phyloP scores from a whole-genome alignment of 1,140 invertebrate species.

The Zaprionus davidi region DNA sequence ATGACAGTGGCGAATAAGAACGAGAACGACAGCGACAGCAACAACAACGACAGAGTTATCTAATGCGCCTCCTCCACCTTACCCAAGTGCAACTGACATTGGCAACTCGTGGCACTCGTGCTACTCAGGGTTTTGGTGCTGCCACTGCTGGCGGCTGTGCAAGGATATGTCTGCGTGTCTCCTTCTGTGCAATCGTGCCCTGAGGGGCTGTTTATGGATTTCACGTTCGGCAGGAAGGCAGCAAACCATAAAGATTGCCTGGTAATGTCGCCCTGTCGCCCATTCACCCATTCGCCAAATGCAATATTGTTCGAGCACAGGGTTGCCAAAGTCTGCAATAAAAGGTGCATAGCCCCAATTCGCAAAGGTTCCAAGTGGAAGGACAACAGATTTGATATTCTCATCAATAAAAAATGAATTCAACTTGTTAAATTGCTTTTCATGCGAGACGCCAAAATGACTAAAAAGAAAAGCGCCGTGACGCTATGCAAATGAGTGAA shows the following conservation, averaged over 20 bases:
- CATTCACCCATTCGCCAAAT: slow-evolving; percentile 40
- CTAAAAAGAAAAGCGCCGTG: neutral
- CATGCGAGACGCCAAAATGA: neutral
- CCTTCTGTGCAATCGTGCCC: slow-evolving; percentile 59
- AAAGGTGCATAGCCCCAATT: slow-evolving; percentile 11
- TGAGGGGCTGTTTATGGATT: slow-evolving; percentile 72
- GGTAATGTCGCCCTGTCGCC: slow-evolving; percentile 58
- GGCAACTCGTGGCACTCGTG: neutral
- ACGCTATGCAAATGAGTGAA: neutral
- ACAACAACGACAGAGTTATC: slow-evolving; percentile 28
- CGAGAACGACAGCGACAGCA: neutral
- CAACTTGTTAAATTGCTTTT: slow-evolving; percentile 12
- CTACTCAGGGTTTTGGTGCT: neutral
- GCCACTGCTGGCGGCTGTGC: slow-evolving; percentile 8
- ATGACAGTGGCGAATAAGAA: slow-evolving; percentile 9
- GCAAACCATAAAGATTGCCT: slow-evolving; percentile 75
- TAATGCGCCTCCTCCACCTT: slow-evolving; percentile 5
- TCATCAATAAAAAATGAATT: slow-evolving; percentile 18
- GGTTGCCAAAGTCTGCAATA: slow-evolving; percentile 1
- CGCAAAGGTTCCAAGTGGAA: slow-evolving; percentile 2
- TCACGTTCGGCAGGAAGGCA: slow-evolving; percentile 72
- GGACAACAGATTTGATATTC: slow-evolving; percentile 22
- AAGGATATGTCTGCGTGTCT: slow-evolving; percentile 52
- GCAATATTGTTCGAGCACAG: slow-evolving; percentile 46
- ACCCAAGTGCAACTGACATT: slow-evolving; percentile 12